Conservation (phyloP, 2,888 invertebrate species). For the Ectropis crepuscularia region DNA sequence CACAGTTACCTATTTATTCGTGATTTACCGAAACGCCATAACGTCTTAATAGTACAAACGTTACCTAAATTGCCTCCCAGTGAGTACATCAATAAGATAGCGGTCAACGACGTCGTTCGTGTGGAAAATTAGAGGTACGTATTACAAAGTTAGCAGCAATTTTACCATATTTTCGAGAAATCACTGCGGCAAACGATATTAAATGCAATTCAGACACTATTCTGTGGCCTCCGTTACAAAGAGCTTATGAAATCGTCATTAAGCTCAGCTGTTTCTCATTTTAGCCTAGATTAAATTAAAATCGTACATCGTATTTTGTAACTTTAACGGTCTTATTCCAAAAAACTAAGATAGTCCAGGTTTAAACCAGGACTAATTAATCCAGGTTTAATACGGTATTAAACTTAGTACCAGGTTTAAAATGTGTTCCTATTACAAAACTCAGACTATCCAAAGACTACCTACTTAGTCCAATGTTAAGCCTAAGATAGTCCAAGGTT, state of each 20-base stretch:
- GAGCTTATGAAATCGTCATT: slow-evolving; percentile 25
- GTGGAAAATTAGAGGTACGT: slow-evolving; percentile 26
- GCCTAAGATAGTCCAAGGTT: too few species aligned
- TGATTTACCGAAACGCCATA: slow-evolving; percentile 42
- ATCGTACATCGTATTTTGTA: slow-evolving; percentile 22
- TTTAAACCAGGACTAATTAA: too few species aligned
- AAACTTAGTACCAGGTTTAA: too few species aligned
- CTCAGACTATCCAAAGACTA: too few species aligned
- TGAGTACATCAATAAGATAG: slow-evolving; percentile 28
- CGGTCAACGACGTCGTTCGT: slow-evolving; percentile 25
- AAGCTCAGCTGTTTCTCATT: slow-evolving; percentile 13
- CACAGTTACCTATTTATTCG: slow-evolving; percentile 46
- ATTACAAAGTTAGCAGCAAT: slow-evolving; percentile 10
- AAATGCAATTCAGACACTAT: slow-evolving; percentile 2
- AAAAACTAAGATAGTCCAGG: too few species aligned
- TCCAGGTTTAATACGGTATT: too few species aligned
- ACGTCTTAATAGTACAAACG: slow-evolving; percentile 34
- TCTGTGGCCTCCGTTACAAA: slow-evolving; percentile 8
- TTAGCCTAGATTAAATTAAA: slow-evolving; percentile 26
- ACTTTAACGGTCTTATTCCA: too few species aligned
- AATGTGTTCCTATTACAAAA: too few species aligned
- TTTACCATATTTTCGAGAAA: slow-evolving; percentile 15
- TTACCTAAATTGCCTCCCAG: slow-evolving; percentile 31
- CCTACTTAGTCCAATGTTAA: too few species aligned
- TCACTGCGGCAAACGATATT: slow-evolving; percentile 7